Evolutionary conservation across 2,113 vertebrate species (phyloP).

Genomic region (Dicerorhinus sumatrensis): DNA sequence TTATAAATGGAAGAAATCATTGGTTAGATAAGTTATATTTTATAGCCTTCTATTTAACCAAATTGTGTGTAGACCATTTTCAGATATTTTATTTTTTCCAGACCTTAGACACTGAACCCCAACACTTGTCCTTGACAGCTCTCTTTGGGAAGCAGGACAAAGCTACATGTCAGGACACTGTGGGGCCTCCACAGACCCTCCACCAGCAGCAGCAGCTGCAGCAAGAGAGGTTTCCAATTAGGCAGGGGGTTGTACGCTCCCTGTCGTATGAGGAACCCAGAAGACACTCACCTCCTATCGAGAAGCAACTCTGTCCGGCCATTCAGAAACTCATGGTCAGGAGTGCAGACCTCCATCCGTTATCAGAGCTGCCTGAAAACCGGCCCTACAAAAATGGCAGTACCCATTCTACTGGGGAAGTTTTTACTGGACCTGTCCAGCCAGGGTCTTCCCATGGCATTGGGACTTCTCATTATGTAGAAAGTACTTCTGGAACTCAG

Average conservation of each 20-base stretch:
- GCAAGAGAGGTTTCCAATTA: conserved; percentile 21
- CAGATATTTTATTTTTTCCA: conserved; percentile 75
- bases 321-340: conserved; percentile 96
- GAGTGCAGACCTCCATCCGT: conserved; percentile 87
- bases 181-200: background rate
- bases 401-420: conserved; percentile 61
- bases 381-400: conserved; percentile 87
- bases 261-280: conserved; percentile 91
- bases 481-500: conserved; percentile 66
- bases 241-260: conserved; percentile 90
- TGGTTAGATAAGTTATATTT: background rate
- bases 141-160: conserved; percentile 92
- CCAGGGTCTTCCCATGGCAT: conserved; percentile 59
- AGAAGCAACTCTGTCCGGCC: conserved; percentile 91
- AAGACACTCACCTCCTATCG: conserved; percentile 57
- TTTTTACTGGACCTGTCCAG: conserved; percentile 89
- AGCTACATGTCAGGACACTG: conserved; percentile 63
- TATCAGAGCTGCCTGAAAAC: conserved; percentile 92
- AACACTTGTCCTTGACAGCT: conserved; percentile 90
- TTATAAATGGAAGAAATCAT: background rate
- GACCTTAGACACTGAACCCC: conserved; percentile 88
- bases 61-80: conserved; percentile 15
- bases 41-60: background rate
- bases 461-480: background rate
- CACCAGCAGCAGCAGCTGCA: conserved; percentile 42